Evolutionary conservation across 1,140 invertebrate genomes (phyloP), one percentile per base, ranked within the genome.

Genomic region (Apis laboriosa): DNA sequence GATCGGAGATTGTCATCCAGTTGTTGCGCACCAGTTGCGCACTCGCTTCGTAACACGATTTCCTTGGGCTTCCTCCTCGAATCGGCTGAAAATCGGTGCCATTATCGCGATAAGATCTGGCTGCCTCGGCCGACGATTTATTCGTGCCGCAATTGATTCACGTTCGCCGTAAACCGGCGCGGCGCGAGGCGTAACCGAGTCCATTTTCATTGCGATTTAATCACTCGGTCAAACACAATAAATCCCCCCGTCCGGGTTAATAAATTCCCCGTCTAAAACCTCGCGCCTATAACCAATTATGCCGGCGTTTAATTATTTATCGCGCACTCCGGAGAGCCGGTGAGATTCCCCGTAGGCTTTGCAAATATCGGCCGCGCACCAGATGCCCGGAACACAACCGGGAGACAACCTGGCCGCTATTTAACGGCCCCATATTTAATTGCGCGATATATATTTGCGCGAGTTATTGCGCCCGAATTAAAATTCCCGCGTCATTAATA

Each of bases 221-320:
- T 82, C 80, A 77, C 64, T 53, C 51, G 64, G 64, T 77, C 73
- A 77, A 82, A 82, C 56, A 76, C 43, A 60, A 82, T 82, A 82
- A 77, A 82, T 82, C 63, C 80, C 15, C 28, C 63, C 43, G n/a
- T 2, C 24, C 9, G 24, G n/a, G 60, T 77, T 82, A 82, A 82
- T 82, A 82, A 82, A 82, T 82, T 43, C 55, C 80, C 63, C 73
- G 73, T 77, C 73, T 76, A 82, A 83, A 83, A 70, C 66, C 56
- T 70, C 80, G 75, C 75, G 66, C 80, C 51, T 78, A 68, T 72
- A 78, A 78, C 80, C 80, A 78, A 77, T 83, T 83, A 83, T 24
- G 58, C 17, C 34, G 67, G 66, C 58, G 58, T 78, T 83, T 83
- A 83, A 83, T 83, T 83, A 83, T 83, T 83, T 83, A 83, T 78